A percentile compares a stretch with the other conserved stretches of the same genome.
Evolutionary conservation across 2,797 vertebrate species (phyloP).

Genomic region (Margarornis squamiger): DNA sequence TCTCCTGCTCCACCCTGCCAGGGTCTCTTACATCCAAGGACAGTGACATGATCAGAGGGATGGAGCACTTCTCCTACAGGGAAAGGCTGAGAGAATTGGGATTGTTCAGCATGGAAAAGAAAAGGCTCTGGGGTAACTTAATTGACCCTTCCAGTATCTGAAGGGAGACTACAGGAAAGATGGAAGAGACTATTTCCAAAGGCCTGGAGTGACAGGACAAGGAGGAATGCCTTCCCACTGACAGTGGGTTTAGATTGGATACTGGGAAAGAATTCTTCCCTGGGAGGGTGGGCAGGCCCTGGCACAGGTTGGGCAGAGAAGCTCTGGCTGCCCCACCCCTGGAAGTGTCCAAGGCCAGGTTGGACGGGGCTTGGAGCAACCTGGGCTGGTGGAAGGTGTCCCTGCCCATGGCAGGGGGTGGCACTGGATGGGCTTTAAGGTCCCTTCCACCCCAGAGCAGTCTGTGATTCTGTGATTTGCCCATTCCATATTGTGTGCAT

Average conservation of each 20-base stretch:
- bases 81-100: neutral
- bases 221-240: neutral
- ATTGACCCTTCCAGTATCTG: neutral
- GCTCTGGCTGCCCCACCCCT: neutral
- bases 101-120: neutral
- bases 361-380: neutral
- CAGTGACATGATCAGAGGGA: neutral
- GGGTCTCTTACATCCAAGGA: neutral
- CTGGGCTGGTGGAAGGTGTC: neutral
- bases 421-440: accelerated
- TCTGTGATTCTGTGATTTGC: neutral
- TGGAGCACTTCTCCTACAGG: neutral
- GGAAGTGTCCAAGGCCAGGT: neutral
- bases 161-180: neutral
- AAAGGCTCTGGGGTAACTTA: neutral
- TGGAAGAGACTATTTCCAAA: neutral
- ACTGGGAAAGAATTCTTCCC: neutral
- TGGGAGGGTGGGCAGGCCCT: neutral
- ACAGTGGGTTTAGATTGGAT: neutral
- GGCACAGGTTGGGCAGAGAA: neutral
- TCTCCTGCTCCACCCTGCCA: neutral
- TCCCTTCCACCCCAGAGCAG: neutral
- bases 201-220: neutral
- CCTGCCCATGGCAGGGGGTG: neutral
- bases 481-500: neutral